Base-by-base conservation (phyloP, 2,113 vertebrate genomes). In the Tragulus kanchil region DNA sequence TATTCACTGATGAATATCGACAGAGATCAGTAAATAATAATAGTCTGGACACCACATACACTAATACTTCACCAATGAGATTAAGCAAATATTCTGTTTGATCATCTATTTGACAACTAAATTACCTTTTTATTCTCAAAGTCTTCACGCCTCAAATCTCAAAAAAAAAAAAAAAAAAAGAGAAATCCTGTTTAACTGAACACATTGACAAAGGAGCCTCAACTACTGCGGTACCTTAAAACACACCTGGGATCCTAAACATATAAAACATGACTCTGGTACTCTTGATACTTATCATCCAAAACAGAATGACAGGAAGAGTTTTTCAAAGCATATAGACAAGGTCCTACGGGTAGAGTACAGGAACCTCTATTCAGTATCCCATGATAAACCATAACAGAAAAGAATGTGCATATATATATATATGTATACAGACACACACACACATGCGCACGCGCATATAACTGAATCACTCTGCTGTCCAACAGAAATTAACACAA, bases 91-190 rank as follows among this genome's bases (percentile, higher is more conserved):
- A 88, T 83, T 73, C 9, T 92, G 3, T 8, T 36, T 36, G 36
- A 84, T 62, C 67, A 89, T 59, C 45, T 90, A 45, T 75, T 81
- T 89, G 25, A 82, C 56, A 86, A 87, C n/a, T 85, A 77, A 50
- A 78, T 62, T 48, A 89, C 45, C 77, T 91, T 93, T 87, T 96
- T 93, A 52, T 93, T 95, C 36, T 85, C 90, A 73, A 88, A 90
- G 56, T 26, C 19, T 79, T 97, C 73, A 65, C 12, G 91, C 10
- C 7, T 23, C 36, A 82, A 89, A 83, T 83, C 67, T 19, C 17
- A 94, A 62, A n/a, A 83, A 65, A 91, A 28, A 94, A 50, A 50
- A 78, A 62, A 89, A 91, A 28, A 94, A 50, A 50, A 94, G 52
- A n/a, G 75, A 65, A 91, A 28, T 61, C 17, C 6, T 78, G 7